These are phyloP conservation scores for Varanus salvator DNA, from an alignment of 2,113 vertebrate species.

Conservation along the genomic window DNA sequence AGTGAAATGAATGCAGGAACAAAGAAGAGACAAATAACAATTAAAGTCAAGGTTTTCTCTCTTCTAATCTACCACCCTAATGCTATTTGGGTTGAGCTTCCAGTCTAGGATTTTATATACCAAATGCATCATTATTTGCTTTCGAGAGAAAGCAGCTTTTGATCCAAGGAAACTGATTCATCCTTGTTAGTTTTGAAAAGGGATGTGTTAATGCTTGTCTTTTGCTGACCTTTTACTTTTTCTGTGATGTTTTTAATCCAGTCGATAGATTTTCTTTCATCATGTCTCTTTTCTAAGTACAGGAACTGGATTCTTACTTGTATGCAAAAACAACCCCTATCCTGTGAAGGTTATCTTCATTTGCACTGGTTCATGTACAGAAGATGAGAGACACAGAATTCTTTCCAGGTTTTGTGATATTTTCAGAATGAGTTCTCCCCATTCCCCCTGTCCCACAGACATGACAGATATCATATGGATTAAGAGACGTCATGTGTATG, in stretches of 20 bases:
- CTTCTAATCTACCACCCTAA: slow-evolving; percentile 4
- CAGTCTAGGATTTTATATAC: slow-evolving; percentile 55
- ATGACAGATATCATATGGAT: slow-evolving; percentile 52
- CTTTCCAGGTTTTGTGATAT: slow-evolving; percentile 62
- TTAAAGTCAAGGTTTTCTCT: slow-evolving; percentile 2
- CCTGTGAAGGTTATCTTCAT: slow-evolving; percentile 47
- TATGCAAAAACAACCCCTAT: slow-evolving; percentile 48
- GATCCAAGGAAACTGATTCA: slow-evolving; percentile 69
- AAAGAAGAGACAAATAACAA: neutral
- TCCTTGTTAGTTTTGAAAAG: slow-evolving; percentile 59
- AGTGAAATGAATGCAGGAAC: neutral
- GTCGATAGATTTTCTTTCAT: slow-evolving; percentile 47
- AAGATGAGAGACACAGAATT: slow-evolving; percentile 44
- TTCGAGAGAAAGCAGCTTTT: slow-evolving; percentile 67
- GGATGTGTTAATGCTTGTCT: slow-evolving; percentile 55
- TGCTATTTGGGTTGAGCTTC: slow-evolving; percentile 50
- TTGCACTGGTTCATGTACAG: slow-evolving; percentile 49
- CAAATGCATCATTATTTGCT: slow-evolving; percentile 55
- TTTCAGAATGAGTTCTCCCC: slow-evolving; percentile 51
- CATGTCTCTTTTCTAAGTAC: slow-evolving; percentile 47
- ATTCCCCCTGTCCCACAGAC: slow-evolving; percentile 69
- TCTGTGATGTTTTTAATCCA: slow-evolving; percentile 31
- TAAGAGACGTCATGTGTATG: slow-evolving; percentile 39
- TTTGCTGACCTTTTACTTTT: slow-evolving; percentile 67
- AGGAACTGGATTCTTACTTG: slow-evolving; percentile 51